Evolutionary conservation across 35 echinoderm and acorn worm genomes (phyloP).

Genomic region (Apostichopus parvimensis): DNA sequence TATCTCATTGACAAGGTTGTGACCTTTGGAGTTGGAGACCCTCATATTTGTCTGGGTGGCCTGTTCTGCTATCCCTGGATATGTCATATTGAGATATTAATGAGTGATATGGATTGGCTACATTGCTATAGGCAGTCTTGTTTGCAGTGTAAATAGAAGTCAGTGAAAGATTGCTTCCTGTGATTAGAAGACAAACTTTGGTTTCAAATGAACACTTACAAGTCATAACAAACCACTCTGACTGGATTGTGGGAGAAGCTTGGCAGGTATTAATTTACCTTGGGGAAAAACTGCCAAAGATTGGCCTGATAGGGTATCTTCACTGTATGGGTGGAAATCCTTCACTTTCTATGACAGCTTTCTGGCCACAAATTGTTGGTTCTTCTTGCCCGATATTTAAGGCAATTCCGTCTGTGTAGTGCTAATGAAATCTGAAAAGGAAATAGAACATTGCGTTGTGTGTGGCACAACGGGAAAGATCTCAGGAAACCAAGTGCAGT

Average conservation of each 20-base stretch:
- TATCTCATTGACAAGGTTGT: conserved; percentile 26
- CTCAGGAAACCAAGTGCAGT: too few species aligned
- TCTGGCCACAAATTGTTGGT: too few species aligned
- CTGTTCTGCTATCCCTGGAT: background rate
- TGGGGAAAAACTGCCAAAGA: conserved; percentile 28
- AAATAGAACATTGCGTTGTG: too few species aligned
- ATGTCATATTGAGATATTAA: conserved; percentile 21
- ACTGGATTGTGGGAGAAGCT: background rate
- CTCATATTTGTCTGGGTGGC: background rate
- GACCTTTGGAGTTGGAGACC: conserved; percentile 1
- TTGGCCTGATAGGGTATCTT: background rate
- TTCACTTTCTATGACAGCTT: background rate
- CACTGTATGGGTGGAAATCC: background rate
- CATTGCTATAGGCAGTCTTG: conserved; percentile 28
- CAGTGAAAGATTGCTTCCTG: conserved; percentile 17
- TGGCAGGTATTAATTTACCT: conserved; percentile 28
- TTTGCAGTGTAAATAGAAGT: conserved; percentile 4
- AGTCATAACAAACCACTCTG: conserved; percentile 19
- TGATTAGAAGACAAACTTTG: conserved; percentile 13
- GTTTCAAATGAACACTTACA: conserved; percentile 44
- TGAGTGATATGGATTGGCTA: conserved; percentile 31
- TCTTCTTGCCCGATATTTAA: too few species aligned
- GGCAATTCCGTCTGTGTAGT: too few species aligned
- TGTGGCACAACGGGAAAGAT: too few species aligned
- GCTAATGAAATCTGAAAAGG: too few species aligned